Conservation (phyloP, 2,888 invertebrate species). For the Agrochola lota region DNA sequence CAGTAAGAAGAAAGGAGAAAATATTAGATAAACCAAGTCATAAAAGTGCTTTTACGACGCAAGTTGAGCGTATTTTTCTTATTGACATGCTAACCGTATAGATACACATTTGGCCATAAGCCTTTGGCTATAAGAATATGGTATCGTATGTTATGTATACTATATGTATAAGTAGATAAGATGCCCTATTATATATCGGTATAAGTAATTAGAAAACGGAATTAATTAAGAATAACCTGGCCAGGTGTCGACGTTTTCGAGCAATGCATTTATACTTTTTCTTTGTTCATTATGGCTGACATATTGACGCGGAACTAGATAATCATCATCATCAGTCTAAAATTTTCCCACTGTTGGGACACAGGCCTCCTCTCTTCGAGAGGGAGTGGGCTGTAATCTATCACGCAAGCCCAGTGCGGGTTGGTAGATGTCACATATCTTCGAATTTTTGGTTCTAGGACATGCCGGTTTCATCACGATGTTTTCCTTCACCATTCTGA, state of each 20-base stretch:
- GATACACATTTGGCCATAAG: slow-evolving; percentile 16
- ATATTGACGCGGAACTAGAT: not conserved
- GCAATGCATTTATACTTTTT: slow-evolving; percentile 15
- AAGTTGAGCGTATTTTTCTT: slow-evolving; percentile 48
- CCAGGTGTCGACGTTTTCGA: slow-evolving; percentile 9
- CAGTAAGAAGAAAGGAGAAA: slow-evolving; percentile 51
- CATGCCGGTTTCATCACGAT: no score
- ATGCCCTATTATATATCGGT: not conserved
- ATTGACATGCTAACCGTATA: slow-evolving; percentile 32
- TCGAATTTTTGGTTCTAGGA: no score
- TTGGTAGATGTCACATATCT: no score
- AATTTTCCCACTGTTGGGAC: no score
- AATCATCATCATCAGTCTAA: no score
- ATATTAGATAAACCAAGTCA: slow-evolving; percentile 55
- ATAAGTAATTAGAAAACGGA: slow-evolving; percentile 14
- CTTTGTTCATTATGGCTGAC: slow-evolving; percentile 1
- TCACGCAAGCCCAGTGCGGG: no score
- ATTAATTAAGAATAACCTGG: slow-evolving; percentile 16
- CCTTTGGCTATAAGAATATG: slow-evolving; percentile 5
- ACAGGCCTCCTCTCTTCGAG: no score
- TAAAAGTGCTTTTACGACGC: slow-evolving; percentile 62
- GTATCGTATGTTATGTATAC: slow-evolving; percentile 4
- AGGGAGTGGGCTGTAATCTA: no score
- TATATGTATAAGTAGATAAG: not conserved
- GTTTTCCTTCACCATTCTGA: no score